A percentile compares a stretch with the other conserved stretches of the same genome.
Evolutionary conservation across 2,888 invertebrate genomes (phyloP).

Genomic region (Mesopsocus fuscifrons): DNA sequence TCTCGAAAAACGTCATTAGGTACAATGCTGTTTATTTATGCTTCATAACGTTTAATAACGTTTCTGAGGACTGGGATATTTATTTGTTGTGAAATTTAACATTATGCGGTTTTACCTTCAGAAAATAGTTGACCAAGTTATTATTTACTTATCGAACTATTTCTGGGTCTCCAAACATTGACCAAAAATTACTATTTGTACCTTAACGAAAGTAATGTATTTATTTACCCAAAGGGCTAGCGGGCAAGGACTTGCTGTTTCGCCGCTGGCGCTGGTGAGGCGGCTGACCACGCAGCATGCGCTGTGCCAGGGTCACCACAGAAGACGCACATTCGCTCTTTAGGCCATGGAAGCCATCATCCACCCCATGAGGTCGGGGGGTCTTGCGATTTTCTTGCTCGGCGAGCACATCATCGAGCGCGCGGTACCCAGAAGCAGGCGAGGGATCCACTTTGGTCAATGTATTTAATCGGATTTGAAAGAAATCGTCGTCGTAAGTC

Average conservation of each 20-base stretch:
- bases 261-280: conserved; percentile 24
- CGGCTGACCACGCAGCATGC: conserved; percentile 33
- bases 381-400: conserved; percentile 12
- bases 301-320: conserved; percentile 34
- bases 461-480: conserved; percentile 32
- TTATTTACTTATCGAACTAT: no score
- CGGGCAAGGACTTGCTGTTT: conserved; percentile 51
- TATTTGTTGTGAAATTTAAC: no score
- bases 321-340: conserved; percentile 49
- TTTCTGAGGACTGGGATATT: no score
- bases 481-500: conserved; percentile 52
- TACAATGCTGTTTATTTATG: no score
- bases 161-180: no score
- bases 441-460: conserved; percentile 10
- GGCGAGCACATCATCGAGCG: background rate
- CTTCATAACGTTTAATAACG: no score
- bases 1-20: no score
- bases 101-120: no score
- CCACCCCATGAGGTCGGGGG: conserved; percentile 35
- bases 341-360: conserved; percentile 48
- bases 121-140: no score
- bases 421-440: conserved; percentile 20
- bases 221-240: conserved; percentile 36
- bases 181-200: no score
- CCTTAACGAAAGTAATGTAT: no score